Conservation (phyloP, 2,888 invertebrate genomes). For the Pristionchus mayeri region DNA sequence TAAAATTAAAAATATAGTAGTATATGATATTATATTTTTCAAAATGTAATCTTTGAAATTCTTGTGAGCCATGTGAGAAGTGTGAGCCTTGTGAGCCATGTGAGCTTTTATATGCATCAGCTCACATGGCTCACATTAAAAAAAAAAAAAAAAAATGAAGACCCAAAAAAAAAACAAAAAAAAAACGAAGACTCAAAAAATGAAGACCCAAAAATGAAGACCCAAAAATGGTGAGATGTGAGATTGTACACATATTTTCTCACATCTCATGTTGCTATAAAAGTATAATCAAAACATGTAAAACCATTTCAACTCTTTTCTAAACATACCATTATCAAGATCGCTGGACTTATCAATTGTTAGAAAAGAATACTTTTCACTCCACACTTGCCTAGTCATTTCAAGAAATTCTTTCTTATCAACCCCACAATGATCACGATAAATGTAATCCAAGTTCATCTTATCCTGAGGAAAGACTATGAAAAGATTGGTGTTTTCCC, state of each 20-base stretch:
- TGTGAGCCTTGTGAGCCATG: no score
- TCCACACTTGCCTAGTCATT: conserved; percentile 52
- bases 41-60: no score
- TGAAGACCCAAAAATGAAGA: no score
- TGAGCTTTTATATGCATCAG: no score
- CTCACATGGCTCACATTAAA: no score
- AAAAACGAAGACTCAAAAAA: no score
- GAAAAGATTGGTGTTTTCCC: conserved; percentile 60
- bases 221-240: no score
- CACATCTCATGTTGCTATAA: conserved; percentile 41
- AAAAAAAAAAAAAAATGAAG: not conserved
- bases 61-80: no score
- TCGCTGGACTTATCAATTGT: conserved; percentile 58
- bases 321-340: conserved; percentile 53
- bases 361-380: conserved; percentile 55
- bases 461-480: not conserved
- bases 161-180: conserved; percentile 40
- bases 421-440: conserved; percentile 56
- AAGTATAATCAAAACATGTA: no score
- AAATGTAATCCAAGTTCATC: conserved; percentile 53
- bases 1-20: no score
- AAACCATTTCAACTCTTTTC: conserved; percentile 56
- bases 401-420: conserved; percentile 57
- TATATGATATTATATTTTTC: no score
- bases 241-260: no score